Conservation (phyloP, 1,140 invertebrate genomes). For the Myzus persicae region DNA sequence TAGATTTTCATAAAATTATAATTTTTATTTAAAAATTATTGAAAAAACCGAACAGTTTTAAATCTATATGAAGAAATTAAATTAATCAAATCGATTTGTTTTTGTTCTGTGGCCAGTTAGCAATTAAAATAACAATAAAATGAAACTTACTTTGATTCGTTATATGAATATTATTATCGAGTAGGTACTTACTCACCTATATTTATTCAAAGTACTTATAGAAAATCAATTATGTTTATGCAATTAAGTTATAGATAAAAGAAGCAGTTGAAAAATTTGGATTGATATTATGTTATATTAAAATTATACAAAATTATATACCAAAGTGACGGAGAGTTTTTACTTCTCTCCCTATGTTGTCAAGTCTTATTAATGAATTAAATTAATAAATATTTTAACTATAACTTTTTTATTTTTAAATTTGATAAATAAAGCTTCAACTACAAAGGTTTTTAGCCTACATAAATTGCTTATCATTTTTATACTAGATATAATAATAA, state of each 20-base stretch:
- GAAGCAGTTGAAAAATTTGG: background rate
- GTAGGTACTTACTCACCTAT: background rate
- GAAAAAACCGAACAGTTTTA: background rate
- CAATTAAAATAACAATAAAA: constrained; percentile 2
- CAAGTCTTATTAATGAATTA: no score
- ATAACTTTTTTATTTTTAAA: no score
- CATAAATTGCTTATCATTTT: no score
- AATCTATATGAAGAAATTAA: background rate
- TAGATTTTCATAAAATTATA: background rate
- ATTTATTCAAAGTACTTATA: background rate
- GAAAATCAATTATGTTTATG: background rate
- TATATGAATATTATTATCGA: background rate
- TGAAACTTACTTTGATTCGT: background rate
- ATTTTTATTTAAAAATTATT: background rate
- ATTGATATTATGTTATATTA: background rate
- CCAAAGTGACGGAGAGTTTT: background rate
- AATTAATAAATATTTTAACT: no score
- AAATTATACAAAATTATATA: background rate
- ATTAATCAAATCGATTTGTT: background rate
- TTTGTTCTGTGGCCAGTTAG: background rate
- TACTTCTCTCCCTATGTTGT: background rate
- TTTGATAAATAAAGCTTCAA: no score
- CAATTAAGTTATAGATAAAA: background rate
- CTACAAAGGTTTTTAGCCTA: no score
- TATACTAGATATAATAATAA: background rate